phyloP scores from a whole-genome alignment of 1,140 invertebrate species.

The Cherax destructor region DNA sequence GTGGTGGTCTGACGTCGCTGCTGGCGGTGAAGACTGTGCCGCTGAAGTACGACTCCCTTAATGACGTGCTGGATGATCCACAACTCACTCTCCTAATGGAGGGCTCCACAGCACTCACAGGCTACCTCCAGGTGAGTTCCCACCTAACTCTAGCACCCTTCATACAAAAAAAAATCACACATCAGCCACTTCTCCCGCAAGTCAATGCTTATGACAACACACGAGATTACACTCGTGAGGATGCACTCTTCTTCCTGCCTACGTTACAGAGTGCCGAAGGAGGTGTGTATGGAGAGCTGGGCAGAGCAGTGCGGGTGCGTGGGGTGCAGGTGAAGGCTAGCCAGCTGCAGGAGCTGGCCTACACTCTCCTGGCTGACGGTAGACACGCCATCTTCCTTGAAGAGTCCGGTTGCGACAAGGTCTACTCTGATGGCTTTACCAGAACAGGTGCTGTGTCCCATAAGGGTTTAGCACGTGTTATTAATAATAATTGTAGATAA shows the following conservation, averaged over 20 bases:
- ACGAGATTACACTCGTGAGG: too few relatives aligned
- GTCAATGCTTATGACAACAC: too few relatives aligned
- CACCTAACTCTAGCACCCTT: too few relatives aligned
- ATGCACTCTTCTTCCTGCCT: too few relatives aligned
- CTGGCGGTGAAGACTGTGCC: slow-evolving; percentile 34
- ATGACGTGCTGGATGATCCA: slow-evolving; percentile 20
- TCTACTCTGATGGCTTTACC: slow-evolving; percentile 49
- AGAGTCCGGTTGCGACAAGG: slow-evolving; percentile 30
- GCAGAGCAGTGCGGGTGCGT: background rate
- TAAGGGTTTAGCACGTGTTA: too few relatives aligned
- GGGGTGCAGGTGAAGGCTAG: slow-evolving; percentile 32
- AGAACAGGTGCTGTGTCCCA: slow-evolving; percentile 13
- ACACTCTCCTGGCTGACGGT: background rate
- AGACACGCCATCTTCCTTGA: slow-evolving; percentile 51
- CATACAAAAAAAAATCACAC: too few relatives aligned
- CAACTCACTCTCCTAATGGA: slow-evolving; percentile 14
- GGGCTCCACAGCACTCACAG: slow-evolving; percentile 40
- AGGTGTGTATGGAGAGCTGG: slow-evolving; percentile 27
- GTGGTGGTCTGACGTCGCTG: slow-evolving; percentile 19
- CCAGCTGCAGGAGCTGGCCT: slow-evolving; percentile 36
- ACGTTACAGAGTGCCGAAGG: slow-evolving; percentile 12
- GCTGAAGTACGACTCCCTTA: slow-evolving; percentile 33
- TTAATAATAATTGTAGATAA: too few relatives aligned
- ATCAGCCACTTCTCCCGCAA: too few relatives aligned
- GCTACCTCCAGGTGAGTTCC: background rate